Evolutionary conservation across 2,888 invertebrate genomes (phyloP), one percentile per base, ranked within the genome.

Genomic region (Rhodophaea formosa): DNA sequence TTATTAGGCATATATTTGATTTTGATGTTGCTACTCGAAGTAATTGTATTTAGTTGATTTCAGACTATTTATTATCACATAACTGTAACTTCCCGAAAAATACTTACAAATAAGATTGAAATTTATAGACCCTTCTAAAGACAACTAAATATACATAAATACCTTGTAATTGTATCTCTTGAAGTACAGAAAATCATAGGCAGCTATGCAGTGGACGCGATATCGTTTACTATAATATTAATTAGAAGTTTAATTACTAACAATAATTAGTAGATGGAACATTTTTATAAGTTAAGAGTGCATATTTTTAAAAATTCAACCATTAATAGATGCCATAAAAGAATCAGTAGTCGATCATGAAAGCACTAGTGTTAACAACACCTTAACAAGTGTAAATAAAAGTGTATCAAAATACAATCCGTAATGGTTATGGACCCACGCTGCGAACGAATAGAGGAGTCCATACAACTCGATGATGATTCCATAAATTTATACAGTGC

Each of bases 401-500:
- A 79, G 75, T 85, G 79, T 86, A 86, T 82, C 80, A 81, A 83
- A 86, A 86, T 82, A 86, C 83, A 83, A 82, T 86, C 84, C 70
- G 80, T 86, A 86, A 88, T 87, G 83, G 84, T 88, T 88, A 88
- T 89, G 82, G 84, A 87, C 88, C 75, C 79, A 66, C 70, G 73
- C 79, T 75, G 80, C 73, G 75, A 82, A 80, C 83, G 79, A 80
- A 84, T 86, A 85, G 82, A 78, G 71, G 71, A 88, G 88, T 89
- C 88, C 82, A 89, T 88, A 88, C 86, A 86, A 84, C 80, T 82
- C 83, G 80, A 88, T 89, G 88, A 88, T 89, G 87, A 89, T 88
- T 91, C 90, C 88, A 91, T 90, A 91, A 91, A 91, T 86, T 76
- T 90, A 91, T 90, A 91, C 85, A 82, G 87, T 88, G 81, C 84